phyloP scores from a whole-genome alignment of 2,888 invertebrate genomes.

The Tipula lateralis region DNA sequence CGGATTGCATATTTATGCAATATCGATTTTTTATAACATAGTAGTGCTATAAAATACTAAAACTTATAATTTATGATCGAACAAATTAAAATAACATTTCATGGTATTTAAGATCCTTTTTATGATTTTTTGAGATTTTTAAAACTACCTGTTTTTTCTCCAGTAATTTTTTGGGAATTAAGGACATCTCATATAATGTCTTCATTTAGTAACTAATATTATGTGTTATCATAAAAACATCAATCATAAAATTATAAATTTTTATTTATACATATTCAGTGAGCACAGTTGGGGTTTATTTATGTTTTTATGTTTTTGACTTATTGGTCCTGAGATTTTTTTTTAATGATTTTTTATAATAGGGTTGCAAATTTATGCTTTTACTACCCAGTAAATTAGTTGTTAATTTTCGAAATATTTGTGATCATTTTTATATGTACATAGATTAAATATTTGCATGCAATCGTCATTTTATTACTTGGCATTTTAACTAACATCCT shows the following conservation, averaged over 20 bases:
- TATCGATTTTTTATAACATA: neutral
- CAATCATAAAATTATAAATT: slow-evolving; percentile 3
- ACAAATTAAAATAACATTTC: neutral
- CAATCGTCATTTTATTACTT: neutral
- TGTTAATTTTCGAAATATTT: neutral
- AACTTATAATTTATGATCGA: slow-evolving; percentile 25
- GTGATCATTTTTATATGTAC: neutral
- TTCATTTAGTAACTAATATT: slow-evolving; percentile 7
- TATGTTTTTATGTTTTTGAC: neutral
- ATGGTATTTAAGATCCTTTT: neutral
- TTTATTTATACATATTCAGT: neutral
- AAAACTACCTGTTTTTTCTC: neutral
- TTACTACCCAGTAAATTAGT: neutral
- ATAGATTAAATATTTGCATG: neutral
- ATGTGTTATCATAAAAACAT: neutral
- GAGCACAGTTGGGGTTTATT: slow-evolving; percentile 25
- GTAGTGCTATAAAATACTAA: neutral
- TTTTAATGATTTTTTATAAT: neutral
- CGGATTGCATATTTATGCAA: neutral
- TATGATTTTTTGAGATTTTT: neutral
- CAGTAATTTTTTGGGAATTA: neutral
- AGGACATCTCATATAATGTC: neutral
- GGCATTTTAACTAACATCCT: slow-evolving; percentile 24
- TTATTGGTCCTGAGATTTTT: neutral
- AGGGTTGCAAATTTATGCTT: neutral